phyloP scores from a whole-genome alignment of 2,797 vertebrate genomes.

The Alectoris magna region DNA sequence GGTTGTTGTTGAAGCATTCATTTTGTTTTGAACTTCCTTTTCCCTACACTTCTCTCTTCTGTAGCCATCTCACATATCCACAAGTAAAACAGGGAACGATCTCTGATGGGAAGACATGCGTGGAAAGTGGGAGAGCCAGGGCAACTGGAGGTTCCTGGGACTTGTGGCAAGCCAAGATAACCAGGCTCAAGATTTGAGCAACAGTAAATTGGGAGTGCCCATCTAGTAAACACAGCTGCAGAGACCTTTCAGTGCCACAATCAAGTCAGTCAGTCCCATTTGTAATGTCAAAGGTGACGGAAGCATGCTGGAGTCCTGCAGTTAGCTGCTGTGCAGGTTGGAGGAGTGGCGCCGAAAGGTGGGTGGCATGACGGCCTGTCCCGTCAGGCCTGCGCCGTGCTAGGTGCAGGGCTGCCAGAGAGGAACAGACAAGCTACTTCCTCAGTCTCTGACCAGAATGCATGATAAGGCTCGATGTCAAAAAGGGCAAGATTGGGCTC shows the following conservation, averaged over 20 bases:
- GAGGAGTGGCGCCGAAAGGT: conserved; percentile 36
- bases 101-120: not conserved
- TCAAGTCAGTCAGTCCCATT: conserved; percentile 69
- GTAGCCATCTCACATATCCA: not conserved
- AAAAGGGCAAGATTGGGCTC: conserved; percentile 85
- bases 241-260: conserved; percentile 15
- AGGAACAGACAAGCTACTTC: conserved; percentile 82
- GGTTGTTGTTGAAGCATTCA: not conserved
- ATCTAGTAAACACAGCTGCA: conserved; percentile 41
- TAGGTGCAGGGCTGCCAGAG: conserved; percentile 77
- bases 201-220: conserved; percentile 4
- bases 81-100: not conserved
- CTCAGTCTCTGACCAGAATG: conserved; percentile 87
- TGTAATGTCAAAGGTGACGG: conserved; percentile 78
- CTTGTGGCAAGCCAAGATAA: not conserved
- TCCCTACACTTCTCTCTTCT: not conserved
- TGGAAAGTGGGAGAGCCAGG: not conserved
- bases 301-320: conserved; percentile 65
- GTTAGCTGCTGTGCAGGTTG: conserved; percentile 61
- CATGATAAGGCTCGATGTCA: conserved; percentile 85
- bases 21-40: conserved; percentile 18
- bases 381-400: not conserved
- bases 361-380: no score
- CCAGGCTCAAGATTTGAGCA: not conserved
- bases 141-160: not conserved